Base-by-base conservation (phyloP, 2,113 vertebrate genomes). In the Pteruthius melanotis region DNA sequence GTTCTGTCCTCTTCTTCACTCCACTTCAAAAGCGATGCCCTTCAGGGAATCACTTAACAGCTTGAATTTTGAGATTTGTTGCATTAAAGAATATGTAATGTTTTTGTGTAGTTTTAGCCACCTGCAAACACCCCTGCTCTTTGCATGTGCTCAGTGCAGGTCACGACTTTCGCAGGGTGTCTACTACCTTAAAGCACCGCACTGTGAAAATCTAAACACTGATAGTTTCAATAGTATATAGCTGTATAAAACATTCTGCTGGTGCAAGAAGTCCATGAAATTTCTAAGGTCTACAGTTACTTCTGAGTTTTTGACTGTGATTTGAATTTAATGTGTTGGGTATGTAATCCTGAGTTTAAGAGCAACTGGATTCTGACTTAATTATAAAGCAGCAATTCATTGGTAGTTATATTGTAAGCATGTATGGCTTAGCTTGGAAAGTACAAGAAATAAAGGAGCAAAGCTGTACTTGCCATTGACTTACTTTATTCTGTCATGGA, bases 401-500 rank as follows among this genome's bases (percentile, higher is more conserved):
- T 3, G 3, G 15, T n/a, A 69, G 14, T 77, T 59, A 3, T 0
- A 28, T 1, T 21, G 13, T 69, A 23, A 42, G 16, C 4, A 0
- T 30, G 6, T 13, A 3, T 16, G 13, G 7, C 39, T 78, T 75
- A 64, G 39, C 1, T 1, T 59, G 78, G 70, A 56, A 79, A 71
- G 24, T 3, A 3, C 8, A 44, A 47, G 45, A 56, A 63, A 53
- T 5, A 7, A 18, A 47, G 37, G 47, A 77, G 53, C 26, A 52
- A 44, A 80, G 39, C 37, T 79, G 18, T 78, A 94, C 93, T 97
- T 74, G 95, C 97, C 69, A 1, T 81, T 94, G 33, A 60, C 31
- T 91, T 97, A 44, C 69, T 95, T 98, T 86, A 97, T 56, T 86
- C 80, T 98, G 86, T 97, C 86, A 61, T 97, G 98, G 87, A 97